Evolutionary conservation across 1,140 invertebrate species (phyloP), one percentile per base, ranked within the genome.

Genomic region (Achroia grisella): DNA sequence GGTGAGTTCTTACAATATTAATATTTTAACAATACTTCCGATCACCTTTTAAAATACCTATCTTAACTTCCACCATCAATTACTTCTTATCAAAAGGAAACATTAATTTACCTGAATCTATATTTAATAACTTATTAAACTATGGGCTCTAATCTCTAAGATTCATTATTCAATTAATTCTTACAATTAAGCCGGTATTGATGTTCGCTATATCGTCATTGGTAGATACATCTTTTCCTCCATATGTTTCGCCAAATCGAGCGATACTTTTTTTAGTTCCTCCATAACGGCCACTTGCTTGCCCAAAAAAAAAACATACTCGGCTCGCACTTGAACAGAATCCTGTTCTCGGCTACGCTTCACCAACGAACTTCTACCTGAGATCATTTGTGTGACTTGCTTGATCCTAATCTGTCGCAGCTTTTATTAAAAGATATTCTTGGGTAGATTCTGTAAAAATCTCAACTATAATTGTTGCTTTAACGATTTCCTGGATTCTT

Each of bases 201-300:
- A n/a, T 3, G 6, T 23, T 23, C 6, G 17, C 17, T 3, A 23
- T 23, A 23, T 23, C 6, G 17, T 6, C 17, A 23, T 23, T 6
- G 2, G 17, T 23, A 23, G 6, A 23, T 23, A 23, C 17, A 3
- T 23, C 17, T 23, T 23, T 23, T 23, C 17, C 17, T 23, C 17
- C 17, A 23, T 23, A 23, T 23, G 17, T 23, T 23, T 48, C 12
- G 39, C 39, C 39, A 33, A 33, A 41, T 27, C 12, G 31, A 54
- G 52, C 41, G 49, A 45, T 52, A 36, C 53, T 45, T 54, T 64
- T 56, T 60, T 64, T 63, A 61, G 60, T 75, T 73, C 67, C 65
- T 77, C 59, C 61, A 64, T 77, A 75, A 73, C 76, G 71, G 76
- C 73, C 62, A 64, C 70, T 71, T 60, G 58, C 37, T 50, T 27